phyloP scores from a whole-genome alignment of 2,888 invertebrate genomes.

The Caenorhabditis sp. region DNA sequence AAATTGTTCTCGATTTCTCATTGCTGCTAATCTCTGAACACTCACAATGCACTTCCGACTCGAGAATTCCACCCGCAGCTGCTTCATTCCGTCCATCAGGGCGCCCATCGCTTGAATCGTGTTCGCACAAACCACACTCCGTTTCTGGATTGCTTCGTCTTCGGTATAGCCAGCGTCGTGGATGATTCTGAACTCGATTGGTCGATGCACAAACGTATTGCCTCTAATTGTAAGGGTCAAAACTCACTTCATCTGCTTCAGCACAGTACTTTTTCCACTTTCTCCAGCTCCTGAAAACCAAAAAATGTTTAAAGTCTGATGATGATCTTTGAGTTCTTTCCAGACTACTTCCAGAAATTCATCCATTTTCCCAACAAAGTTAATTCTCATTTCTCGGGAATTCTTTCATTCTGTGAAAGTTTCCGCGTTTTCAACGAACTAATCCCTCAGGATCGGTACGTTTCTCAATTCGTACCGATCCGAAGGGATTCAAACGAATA shows the following conservation, averaged over 20 bases:
- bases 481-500: no score
- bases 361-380: no score
- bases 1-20: background rate
- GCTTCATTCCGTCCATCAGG: constrained; percentile 72
- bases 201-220: background rate
- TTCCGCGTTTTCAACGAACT: no score
- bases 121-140: constrained; percentile 99
- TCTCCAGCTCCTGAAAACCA: constrained; percentile 93
- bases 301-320: background rate
- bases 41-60: constrained; percentile 42
- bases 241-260: constrained; percentile 99
- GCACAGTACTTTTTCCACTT: constrained; percentile 99
- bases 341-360: no score
- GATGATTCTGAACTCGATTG: constrained; percentile 90
- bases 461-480: no score
- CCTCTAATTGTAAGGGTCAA: background rate
- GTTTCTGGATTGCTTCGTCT: constrained; percentile 99
- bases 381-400: background rate
- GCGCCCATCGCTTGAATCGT: constrained; percentile 95
- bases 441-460: no score
- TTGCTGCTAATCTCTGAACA: background rate
- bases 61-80: constrained; percentile 66
- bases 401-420: background rate
- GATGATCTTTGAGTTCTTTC: background rate
- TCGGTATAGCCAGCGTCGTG: constrained; percentile 99